Evolutionary conservation across 2,113 vertebrate genomes (phyloP).

Genomic region (Cisticola juncidis): DNA sequence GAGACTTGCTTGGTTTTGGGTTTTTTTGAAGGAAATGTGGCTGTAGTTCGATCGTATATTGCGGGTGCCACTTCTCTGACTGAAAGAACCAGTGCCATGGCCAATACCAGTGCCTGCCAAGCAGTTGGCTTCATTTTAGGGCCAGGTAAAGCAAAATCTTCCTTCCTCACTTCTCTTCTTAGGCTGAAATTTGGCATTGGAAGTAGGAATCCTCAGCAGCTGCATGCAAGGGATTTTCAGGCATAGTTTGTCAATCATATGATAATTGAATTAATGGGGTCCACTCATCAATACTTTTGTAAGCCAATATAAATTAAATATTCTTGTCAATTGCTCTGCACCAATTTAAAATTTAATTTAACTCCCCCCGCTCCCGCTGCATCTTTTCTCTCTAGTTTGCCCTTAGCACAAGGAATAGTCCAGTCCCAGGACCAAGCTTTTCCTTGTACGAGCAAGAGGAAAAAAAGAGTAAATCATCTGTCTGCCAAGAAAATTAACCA

Average conservation of each 20-base stretch:
- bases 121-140: constrained; percentile 95
- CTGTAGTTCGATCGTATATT: constrained; percentile 90
- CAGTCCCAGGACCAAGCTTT: background rate
- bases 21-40: constrained; percentile 85
- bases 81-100: constrained; percentile 92
- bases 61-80: constrained; percentile 91
- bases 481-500: background rate
- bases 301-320: background rate
- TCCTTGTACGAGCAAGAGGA: background rate
- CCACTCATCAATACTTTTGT: background rate
- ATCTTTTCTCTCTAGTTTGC: background rate
- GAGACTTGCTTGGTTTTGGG: background rate
- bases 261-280: background rate
- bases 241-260: background rate
- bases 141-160: constrained; percentile 79
- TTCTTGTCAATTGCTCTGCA: background rate
- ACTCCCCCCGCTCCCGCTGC: rapidly evolving
- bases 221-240: background rate
- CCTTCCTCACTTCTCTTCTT: background rate
- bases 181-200: background rate
- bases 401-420: background rate
- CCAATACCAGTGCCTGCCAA: constrained; percentile 93
- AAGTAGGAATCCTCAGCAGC: background rate
- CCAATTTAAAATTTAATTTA: background rate
- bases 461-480: background rate